Conservation (phyloP, 1,140 invertebrate species). For the Macrocentrus cingulum region DNA sequence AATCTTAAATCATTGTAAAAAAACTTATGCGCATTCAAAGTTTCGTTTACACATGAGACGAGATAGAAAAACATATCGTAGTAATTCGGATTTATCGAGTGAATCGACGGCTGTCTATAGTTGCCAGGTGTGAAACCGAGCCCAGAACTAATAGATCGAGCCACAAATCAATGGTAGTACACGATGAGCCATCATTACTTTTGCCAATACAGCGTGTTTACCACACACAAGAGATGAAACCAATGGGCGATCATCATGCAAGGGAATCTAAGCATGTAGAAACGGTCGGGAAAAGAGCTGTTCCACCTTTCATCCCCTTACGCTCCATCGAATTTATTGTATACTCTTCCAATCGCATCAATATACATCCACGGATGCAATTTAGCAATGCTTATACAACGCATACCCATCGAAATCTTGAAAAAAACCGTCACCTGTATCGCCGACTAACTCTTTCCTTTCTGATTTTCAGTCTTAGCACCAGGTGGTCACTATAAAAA, state of each 20-base stretch:
- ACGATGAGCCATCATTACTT: slow-evolving; percentile 55
- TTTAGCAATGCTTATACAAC: too few species aligned
- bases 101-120: slow-evolving; percentile 28
- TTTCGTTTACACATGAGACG: too few species aligned
- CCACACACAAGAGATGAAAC: slow-evolving; percentile 45
- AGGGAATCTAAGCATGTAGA: slow-evolving; percentile 25
- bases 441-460: background rate
- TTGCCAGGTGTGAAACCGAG: slow-evolving; percentile 51
- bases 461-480: background rate
- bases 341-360: slow-evolving; percentile 17
- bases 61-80: too few species aligned
- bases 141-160: slow-evolving; percentile 57
- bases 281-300: slow-evolving; percentile 9
- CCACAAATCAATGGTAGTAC: slow-evolving; percentile 55
- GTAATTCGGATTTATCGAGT: slow-evolving; percentile 52
- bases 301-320: slow-evolving; percentile 51
- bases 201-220: slow-evolving; percentile 54
- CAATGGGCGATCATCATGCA: slow-evolving; percentile 31
- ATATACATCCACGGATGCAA: background rate
- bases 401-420: too few species aligned
- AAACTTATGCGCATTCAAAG: too few species aligned
- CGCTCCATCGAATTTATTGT: slow-evolving; percentile 51
- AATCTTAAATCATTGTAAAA: too few species aligned
- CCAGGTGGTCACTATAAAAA: too few species aligned
- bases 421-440: too few species aligned